These are phyloP conservation scores for zebrafish (Danio rerio) DNA, from an alignment of 2,113 vertebrate genomes.

Conservation along the genomic window GRCz12tu NC_133186.1:41558001-41558500, in stretches of 20 bases:
- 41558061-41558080: neutral
- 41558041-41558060: neutral
- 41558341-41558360: neutral
- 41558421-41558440: neutral
- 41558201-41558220: neutral
- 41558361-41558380: neutral
- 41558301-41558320: neutral
- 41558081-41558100: neutral
- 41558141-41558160: neutral
- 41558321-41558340: too few relatives aligned
- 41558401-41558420: neutral
- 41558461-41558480: neutral
- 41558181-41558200: neutral
- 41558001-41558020: too few relatives aligned
- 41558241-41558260: neutral
- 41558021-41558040: neutral
- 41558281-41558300: neutral
- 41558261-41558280: neutral
- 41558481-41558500: neutral
- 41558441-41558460: too few relatives aligned
- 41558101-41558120: neutral
- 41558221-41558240: neutral
- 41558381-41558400: neutral
- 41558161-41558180: constrained; percentile 1
- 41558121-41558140: neutral